A percentile compares a stretch with the other conserved stretches of the same genome.
phyloP scores from a whole-genome alignment of 2,888 invertebrate species.

The Auanema sp. region DNA sequence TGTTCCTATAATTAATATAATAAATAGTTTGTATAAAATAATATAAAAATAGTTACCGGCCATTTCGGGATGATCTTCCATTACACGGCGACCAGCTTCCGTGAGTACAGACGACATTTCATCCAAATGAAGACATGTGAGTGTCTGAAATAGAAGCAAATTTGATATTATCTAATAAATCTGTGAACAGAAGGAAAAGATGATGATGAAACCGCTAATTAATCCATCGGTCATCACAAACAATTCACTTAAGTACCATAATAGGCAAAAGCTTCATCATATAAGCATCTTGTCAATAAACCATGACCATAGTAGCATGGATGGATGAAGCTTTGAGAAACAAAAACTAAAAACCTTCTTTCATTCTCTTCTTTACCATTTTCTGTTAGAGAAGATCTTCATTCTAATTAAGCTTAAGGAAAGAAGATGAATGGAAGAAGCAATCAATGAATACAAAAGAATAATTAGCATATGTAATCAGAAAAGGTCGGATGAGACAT shows the following conservation, averaged over 20 bases:
- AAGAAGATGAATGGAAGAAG: too few relatives aligned
- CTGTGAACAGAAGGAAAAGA: not conserved
- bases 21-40: not conserved
- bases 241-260: constrained; percentile 10
- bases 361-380: too few relatives aligned
- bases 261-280: too few relatives aligned
- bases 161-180: not conserved
- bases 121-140: constrained; percentile 43
- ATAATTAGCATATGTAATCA: too few relatives aligned
- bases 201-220: constrained; percentile 9
- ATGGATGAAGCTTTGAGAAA: too few relatives aligned
- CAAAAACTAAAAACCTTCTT: too few relatives aligned
- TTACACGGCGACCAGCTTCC: constrained; percentile 17
- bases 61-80: constrained; percentile 15
- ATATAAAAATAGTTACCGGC: not conserved
- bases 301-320: too few relatives aligned
- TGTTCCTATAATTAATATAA: not conserved
- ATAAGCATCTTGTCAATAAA: too few relatives aligned
- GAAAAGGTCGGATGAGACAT: too few relatives aligned
- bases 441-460: too few relatives aligned
- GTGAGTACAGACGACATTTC: constrained; percentile 37
- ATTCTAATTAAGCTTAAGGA: too few relatives aligned
- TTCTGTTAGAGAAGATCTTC: too few relatives aligned
- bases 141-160: constrained; percentile 29
- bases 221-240: constrained; percentile 20